Percentiles rank a stretch among this genome's conserved stretches.
Conservation (phyloP, 2,888 invertebrate genomes). For the Sesia bembeciformis region DNA sequence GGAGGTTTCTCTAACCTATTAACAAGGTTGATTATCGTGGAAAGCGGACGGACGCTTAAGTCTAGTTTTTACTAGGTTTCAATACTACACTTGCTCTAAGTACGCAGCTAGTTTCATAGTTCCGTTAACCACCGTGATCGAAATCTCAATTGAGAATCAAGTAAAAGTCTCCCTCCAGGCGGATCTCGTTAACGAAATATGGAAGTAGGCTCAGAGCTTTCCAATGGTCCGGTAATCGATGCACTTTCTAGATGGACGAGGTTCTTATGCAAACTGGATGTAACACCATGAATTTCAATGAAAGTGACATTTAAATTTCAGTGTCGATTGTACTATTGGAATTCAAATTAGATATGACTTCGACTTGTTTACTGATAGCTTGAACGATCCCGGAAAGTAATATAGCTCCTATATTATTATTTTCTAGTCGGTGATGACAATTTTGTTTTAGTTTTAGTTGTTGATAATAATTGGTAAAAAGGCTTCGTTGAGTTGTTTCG, state of each 20-base stretch:
- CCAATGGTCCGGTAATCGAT: conserved; percentile 53
- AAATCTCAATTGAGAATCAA: conserved; percentile 47
- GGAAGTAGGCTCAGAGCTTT: conserved; percentile 63
- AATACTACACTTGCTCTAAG: conserved; percentile 42
- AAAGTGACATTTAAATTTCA: conserved; percentile 39
- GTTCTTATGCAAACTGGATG: conserved; percentile 63
- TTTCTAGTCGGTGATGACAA: too few species aligned
- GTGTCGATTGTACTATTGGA: conserved; percentile 22
- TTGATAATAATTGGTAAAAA: too few species aligned
- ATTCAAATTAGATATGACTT: conserved; percentile 41
- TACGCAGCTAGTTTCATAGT: conserved; percentile 47
- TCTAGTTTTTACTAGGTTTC: conserved; percentile 65
- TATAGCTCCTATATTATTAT: too few species aligned
- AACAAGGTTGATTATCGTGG: conserved; percentile 59
- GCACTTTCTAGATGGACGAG: conserved; percentile 66
- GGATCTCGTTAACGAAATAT: conserved; percentile 53
- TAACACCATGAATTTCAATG: conserved; percentile 66
- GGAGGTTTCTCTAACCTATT: conserved; percentile 65
- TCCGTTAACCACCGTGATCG: conserved; percentile 45
- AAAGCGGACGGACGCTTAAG: conserved; percentile 49
- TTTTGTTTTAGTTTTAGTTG: too few species aligned
- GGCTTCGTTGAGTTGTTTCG: too few species aligned
- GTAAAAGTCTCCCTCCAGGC: conserved; percentile 64
- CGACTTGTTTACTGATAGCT: conserved; percentile 16
- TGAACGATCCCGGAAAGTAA: not conserved